phyloP scores from a whole-genome alignment of 2,888 invertebrate species.

The Hylaea fasciaria region DNA sequence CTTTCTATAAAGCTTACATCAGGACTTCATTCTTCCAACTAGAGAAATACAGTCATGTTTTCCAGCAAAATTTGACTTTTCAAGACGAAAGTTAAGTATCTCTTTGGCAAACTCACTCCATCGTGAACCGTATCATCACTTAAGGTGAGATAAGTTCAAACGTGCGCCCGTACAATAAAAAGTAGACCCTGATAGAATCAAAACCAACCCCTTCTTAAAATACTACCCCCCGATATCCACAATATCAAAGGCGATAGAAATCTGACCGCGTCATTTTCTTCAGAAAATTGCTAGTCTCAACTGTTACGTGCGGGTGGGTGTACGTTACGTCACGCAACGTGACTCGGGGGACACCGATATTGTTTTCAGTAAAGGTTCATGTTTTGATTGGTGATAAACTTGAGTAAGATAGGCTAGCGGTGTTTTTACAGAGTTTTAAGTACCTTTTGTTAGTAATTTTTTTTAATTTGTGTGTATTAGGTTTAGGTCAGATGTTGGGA shows the following conservation, averaged over 20 bases:
- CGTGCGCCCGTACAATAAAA: background rate
- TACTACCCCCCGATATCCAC: slow-evolving; percentile 3
- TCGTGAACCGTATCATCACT: no score
- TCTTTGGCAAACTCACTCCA: no score
- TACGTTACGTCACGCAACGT: slow-evolving; percentile 12
- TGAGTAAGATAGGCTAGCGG: background rate
- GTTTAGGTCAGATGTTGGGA: no score
- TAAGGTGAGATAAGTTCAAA: background rate
- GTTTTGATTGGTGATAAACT: slow-evolving; percentile 10
- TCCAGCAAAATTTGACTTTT: no score
- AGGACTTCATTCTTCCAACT: no score
- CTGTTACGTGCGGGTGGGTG: slow-evolving; percentile 7
- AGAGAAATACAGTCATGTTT: no score
- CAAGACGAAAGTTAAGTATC: no score
- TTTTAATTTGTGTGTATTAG: no score
- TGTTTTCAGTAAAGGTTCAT: slow-evolving; percentile 1
- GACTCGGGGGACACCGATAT: slow-evolving; percentile 9
- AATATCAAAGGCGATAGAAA: slow-evolving; percentile 16
- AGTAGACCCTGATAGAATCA: background rate
- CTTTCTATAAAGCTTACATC: no score
- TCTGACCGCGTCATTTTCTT: slow-evolving; percentile 18
- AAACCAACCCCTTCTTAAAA: slow-evolving; percentile 1
- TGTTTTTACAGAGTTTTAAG: background rate
- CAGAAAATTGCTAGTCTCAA: slow-evolving; percentile 23
- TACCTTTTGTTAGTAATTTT: no score